Percentiles rank a stretch among this genome's conserved stretches.
Conservation (phyloP, 2,113 vertebrate species). For the Nanger granti region DNA sequence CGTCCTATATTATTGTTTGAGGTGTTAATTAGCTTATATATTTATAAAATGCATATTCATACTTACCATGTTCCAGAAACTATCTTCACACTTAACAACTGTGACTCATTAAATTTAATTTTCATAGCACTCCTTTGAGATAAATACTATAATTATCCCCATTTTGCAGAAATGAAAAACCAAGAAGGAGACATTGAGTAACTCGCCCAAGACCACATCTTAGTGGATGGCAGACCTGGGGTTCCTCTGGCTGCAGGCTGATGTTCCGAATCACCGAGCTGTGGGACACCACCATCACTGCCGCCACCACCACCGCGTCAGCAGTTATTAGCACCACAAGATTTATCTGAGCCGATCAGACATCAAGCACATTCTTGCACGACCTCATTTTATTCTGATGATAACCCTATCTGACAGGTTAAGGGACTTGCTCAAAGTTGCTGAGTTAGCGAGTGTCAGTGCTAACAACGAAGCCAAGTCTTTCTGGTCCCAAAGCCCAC, state of each 20-base stretch:
- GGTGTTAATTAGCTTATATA: background rate
- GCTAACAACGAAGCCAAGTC: background rate
- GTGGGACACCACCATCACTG: too few species aligned
- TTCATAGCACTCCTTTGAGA: background rate
- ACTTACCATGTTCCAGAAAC: background rate
- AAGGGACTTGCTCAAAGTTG: background rate
- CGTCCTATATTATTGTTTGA: background rate
- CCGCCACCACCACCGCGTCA: accelerated
- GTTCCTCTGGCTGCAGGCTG: background rate
- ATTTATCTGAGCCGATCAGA: background rate
- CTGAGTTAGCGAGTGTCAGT: background rate
- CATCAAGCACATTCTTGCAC: background rate
- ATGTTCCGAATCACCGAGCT: background rate
- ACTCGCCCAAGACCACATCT: background rate
- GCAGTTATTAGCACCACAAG: accelerated
- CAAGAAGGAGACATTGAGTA: background rate
- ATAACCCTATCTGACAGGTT: background rate
- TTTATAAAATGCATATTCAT: background rate
- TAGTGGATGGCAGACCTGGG: background rate
- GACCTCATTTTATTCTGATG: background rate
- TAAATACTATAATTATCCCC: background rate
- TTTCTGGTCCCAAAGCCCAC: background rate
- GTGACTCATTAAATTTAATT: background rate
- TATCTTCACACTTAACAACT: background rate
- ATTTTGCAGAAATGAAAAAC: background rate